Evolutionary conservation across 2,888 invertebrate genomes (phyloP).

Genomic region (Sisyra terminalis): DNA sequence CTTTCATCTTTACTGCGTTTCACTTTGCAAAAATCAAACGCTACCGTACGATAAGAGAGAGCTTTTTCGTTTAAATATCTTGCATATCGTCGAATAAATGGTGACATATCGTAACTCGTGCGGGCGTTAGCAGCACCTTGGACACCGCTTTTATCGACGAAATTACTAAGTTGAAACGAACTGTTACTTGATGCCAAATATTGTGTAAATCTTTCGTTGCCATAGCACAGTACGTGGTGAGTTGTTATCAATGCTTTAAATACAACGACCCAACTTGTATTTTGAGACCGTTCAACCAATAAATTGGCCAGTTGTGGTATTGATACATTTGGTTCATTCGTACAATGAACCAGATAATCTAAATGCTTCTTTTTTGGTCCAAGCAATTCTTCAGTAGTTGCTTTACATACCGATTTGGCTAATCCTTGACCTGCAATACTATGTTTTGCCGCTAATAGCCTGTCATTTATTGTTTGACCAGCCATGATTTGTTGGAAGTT

Average conservation of each 20-base stretch:
- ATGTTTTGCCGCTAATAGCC: constrained; percentile 94
- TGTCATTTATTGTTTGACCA: constrained; percentile 97
- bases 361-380: constrained; percentile 99
- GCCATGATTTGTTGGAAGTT: constrained; percentile 43
- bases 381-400: constrained; percentile 99
- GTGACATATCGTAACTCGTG: constrained; percentile 93
- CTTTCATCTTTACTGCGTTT: constrained; percentile 99
- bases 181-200: constrained; percentile 99
- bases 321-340: constrained; percentile 99
- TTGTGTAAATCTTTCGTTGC: constrained; percentile 99
- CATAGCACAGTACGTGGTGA: constrained; percentile 98
- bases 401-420: constrained; percentile 99
- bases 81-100: constrained; percentile 95
- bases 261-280: constrained; percentile 97
- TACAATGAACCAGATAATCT: constrained; percentile 99
- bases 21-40: constrained; percentile 99
- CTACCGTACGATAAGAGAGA: constrained; percentile 92
- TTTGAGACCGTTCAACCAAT: constrained; percentile 94
- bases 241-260: constrained; percentile 97
- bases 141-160: constrained; percentile 93
- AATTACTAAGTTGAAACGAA: constrained; percentile 94
- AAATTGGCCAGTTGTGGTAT: constrained; percentile 99
- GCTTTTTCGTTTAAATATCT: constrained; percentile 99
- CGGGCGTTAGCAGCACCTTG: constrained; percentile 58
- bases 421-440: constrained; percentile 98